Base-by-base conservation (phyloP, 2,113 vertebrate genomes). In the Aegithalos caudatus region DNA sequence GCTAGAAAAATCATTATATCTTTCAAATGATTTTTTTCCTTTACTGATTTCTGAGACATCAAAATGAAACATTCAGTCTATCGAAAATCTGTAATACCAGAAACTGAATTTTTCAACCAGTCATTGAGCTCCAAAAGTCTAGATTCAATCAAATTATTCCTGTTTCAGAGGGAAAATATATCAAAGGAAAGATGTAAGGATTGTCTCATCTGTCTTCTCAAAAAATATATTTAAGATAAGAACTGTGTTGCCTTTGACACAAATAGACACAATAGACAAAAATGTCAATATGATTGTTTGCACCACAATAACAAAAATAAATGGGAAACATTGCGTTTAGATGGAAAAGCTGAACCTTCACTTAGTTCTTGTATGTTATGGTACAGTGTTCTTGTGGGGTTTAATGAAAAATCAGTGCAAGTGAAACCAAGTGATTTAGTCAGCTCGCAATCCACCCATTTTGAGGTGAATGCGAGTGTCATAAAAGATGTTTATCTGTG, bases 371-470 rank as follows among this genome's bases (percentile, higher is more conserved):
- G 21, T 4, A 47, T 28, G 3, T 70, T 90, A n/a, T 31, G 48
- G 37, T 71, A 61, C 66, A 80, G 21, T 61, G 54, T 17, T 81
- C 69, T 48, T 86, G 37, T 69, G 81, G 45, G 48, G 70, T 88
- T 92, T 93, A 91, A 51, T 44, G 31, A 47, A 83, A 74, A 95
- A 94, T 86, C 78, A 83, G n/a, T 76, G 81, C 42, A 60, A 78
- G 15, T 73, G 62, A 94, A 95, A 95, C 74, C 21, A 89, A 79
- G 70, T 80, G 56, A 47, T 81, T 96, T 91, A 93, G 86, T 91
- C 66, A 94, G 61, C 54, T 66, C 4, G 2, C 37, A 70, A 9
- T 53, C 48, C 77, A 42, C 40, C 60, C 73, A 40, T 60, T 81
- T 60, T 90, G 66, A 93, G 47, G 44, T 58, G 24, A 90, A 38